Conservation (phyloP, 2,113 vertebrate genomes). For the Irena cyanogastra region DNA sequence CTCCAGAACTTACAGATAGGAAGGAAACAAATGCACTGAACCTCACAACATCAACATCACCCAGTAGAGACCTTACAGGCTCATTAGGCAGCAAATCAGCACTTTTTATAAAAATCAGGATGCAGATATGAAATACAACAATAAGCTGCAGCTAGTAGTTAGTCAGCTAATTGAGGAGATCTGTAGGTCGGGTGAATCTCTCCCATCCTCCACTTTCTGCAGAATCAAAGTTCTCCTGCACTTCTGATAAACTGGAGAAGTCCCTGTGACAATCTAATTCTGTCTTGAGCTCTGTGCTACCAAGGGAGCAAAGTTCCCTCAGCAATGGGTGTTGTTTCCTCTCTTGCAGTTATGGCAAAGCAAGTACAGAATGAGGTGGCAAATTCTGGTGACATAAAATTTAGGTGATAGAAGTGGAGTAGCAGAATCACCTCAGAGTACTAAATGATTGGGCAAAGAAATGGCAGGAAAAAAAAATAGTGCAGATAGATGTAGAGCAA, state of each 20-base stretch:
- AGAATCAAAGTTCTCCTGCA: background rate
- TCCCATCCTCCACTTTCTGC: background rate
- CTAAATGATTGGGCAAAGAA: background rate
- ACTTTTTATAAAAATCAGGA: background rate
- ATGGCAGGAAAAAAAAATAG: background rate
- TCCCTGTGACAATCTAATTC: background rate
- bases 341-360: background rate
- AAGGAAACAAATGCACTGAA: background rate
- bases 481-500: background rate
- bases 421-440: background rate
- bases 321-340: background rate
- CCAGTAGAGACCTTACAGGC: background rate
- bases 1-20: background rate
- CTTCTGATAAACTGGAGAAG: background rate
- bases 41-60: background rate
- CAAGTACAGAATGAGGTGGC: background rate
- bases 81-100: constrained; percentile 24
- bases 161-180: background rate
- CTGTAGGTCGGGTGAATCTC: background rate
- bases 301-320: background rate
- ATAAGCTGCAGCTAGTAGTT: background rate
- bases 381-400: background rate
- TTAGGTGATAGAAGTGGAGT: background rate
- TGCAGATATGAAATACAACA: background rate
- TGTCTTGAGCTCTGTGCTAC: background rate